Base-by-base conservation (phyloP, 2,113 vertebrate genomes). In the Corythornis vintsioides region DNA sequence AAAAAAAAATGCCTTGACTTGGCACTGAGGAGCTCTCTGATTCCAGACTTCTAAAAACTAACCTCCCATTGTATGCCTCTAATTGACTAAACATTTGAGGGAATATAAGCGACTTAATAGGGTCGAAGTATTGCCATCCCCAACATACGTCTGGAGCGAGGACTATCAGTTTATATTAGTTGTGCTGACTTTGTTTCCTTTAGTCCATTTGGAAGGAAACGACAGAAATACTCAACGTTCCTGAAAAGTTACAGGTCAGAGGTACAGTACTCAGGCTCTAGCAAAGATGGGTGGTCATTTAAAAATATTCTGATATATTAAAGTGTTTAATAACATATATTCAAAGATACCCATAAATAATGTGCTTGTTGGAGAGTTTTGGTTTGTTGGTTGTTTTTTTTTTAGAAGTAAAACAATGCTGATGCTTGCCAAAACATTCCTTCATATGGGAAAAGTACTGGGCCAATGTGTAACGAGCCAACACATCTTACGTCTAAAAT, bases 371-470 rank as follows among this genome's bases (percentile, higher is more conserved):
- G 66, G 66, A 89, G 35, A 50, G 48, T 50, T 50, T 50, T 50
- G 48, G 22, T 48, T 48, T 48, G 21, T 35, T 43, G 5, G 3
- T 9, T 38, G 10, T 40, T 66, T 24, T 38, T 78, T 66, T 17
- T 20, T 17, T 26, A 82, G 1, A 67, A 90, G 43, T 80, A 69
- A 88, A 94, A 69, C 45, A 33, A 50, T 43, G 71, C 43, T 31
- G 18, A 40, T 11, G 79, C 40, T 45, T 92, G 94, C 93, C 92
- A 94, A 84, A 92, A 67, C 73, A 88, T 93, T 92, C 76, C 90
- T 94, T 66, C 83, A 45, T 64, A 85, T 57, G 85, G 87, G 91
- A 94, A 91, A 91, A 85, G 83, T 9, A 56, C 53, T 42, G 61
- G 77, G 89, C 93, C 64, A 61, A 55, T 2, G 13, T 16, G 14